Evolutionary conservation across 2,888 invertebrate genomes (phyloP).

Genomic region (Drosophila tanythrix): DNA sequence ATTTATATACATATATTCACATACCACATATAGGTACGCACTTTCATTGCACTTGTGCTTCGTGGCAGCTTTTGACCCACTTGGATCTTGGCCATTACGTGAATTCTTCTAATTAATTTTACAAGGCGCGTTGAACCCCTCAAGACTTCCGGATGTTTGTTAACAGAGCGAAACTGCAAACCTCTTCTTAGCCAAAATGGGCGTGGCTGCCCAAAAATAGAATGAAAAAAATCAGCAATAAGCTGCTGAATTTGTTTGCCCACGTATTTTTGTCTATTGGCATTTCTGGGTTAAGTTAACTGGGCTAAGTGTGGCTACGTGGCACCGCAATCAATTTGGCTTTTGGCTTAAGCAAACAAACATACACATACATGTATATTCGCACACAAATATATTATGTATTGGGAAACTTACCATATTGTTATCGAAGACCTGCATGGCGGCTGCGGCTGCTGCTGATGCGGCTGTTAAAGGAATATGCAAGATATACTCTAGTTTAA

Average conservation of each 20-base stretch:
- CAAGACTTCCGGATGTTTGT: conserved; percentile 48
- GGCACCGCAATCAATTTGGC: conserved; percentile 44
- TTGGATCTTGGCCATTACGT: conserved; percentile 81
- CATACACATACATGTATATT: background rate
- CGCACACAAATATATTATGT: background rate
- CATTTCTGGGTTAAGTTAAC: conserved; percentile 72
- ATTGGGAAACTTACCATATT: conserved; percentile 74
- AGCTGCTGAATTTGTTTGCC: conserved; percentile 35
- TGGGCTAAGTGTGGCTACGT: conserved; percentile 57
- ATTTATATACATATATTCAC: background rate
- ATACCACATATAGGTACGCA: conserved; percentile 21
- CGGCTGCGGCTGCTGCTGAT: conserved; percentile 44
- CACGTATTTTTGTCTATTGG: conserved; percentile 39
- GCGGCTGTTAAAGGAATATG: conserved; percentile 24
- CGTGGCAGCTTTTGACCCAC: conserved; percentile 73
- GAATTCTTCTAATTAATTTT: conserved; percentile 81
- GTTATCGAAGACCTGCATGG: conserved; percentile 83
- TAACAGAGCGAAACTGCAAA: conserved; percentile 39
- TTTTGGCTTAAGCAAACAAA: conserved; percentile 44
- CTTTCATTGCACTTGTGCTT: conserved; percentile 38
- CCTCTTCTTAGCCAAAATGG: conserved; percentile 24
- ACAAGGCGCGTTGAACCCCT: conserved; percentile 41
- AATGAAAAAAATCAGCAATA: background rate
- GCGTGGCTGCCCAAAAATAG: conserved; percentile 12
- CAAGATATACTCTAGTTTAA: conserved; percentile 2